phyloP scores from a whole-genome alignment of 2,113 vertebrate species.

The Ochotona princeps region DNA sequence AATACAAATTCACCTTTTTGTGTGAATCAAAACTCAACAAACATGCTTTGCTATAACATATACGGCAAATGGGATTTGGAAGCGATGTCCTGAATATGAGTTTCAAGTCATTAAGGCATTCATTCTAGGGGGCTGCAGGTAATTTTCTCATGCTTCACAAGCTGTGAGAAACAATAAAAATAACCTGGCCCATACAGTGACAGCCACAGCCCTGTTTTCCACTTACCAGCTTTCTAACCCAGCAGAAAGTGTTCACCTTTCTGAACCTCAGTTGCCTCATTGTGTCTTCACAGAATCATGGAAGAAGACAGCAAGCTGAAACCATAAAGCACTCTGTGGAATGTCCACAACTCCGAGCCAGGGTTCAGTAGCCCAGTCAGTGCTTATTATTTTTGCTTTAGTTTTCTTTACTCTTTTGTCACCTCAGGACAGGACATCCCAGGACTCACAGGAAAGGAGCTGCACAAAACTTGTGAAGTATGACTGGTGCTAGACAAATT shows the following conservation, averaged over 20 bases:
- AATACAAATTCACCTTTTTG: neutral
- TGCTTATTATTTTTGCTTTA: constrained; percentile 35
- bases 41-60: neutral
- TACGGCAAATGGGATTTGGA: neutral
- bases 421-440: neutral
- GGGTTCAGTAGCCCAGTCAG: neutral
- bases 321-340: neutral
- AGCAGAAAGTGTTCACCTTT: neutral
- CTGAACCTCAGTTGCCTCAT: neutral
- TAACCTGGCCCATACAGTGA: neutral
- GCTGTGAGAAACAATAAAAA: neutral
- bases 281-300: neutral
- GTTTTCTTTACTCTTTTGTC: neutral
- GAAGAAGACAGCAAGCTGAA: neutral
- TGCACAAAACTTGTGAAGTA: constrained; percentile 1
- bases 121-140: neutral
- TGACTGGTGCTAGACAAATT: neutral
- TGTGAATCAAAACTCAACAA: constrained; percentile 32
- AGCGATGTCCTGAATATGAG: neutral
- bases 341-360: neutral
- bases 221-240: neutral
- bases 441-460: constrained; percentile 18
- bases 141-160: constrained; percentile 53
- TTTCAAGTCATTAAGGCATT: neutral
- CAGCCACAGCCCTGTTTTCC: neutral